Base-by-base conservation (phyloP, 2,888 invertebrate species). In the Agriotes lineatus region DNA sequence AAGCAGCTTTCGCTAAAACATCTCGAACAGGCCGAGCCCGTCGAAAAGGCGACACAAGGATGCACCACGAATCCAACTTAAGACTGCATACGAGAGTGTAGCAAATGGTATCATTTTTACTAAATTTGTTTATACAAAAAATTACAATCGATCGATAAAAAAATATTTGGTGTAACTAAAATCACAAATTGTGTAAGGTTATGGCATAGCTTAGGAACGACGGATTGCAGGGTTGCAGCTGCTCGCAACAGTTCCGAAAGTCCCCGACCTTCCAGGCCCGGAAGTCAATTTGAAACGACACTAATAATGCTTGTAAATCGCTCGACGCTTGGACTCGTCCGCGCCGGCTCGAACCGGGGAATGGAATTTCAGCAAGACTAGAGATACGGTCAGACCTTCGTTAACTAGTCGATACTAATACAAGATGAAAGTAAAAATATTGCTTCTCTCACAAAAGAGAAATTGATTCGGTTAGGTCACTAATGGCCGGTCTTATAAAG, bases 121-220 rank as follows among this genome's bases (percentile, higher is more conserved):
- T 45, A 19, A 19, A 52, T 61, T 61, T 50, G 19, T 37, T 61
- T 61, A 50, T 52, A 37, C 14, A 61, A 52, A 35, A 52, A 9
- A 18, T 42, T n/a, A n/a, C n/a, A 45, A 59, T 9, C 12, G 30
- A 45, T 54, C 10, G n/a, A 2, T 22, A 30, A 35, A 54, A 62
- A 52, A 62, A 62, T 67, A 67, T 67, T 67, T 67, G 67, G 67
- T 54, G 60, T 67, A 67, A 60, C 44, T 39, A 50, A 67, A 60
- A 67, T 67, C 67, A 67, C 67, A 67, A 67, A 56, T 67, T 54
- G 18, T 59, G 54, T 64, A 25, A 25, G 4, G 25, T 48, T 66
- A 66, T 66, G 66, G 66, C 66, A 66, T 60, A 44, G 16, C 54
- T 59, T 42, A 9, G 33, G 60, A 60, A 42, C 18, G 35, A 7